Percentiles rank a stretch among this genome's conserved stretches.
phyloP scores from a whole-genome alignment of 2,797 vertebrate genomes.

The Leuciscus waleckii region DNA sequence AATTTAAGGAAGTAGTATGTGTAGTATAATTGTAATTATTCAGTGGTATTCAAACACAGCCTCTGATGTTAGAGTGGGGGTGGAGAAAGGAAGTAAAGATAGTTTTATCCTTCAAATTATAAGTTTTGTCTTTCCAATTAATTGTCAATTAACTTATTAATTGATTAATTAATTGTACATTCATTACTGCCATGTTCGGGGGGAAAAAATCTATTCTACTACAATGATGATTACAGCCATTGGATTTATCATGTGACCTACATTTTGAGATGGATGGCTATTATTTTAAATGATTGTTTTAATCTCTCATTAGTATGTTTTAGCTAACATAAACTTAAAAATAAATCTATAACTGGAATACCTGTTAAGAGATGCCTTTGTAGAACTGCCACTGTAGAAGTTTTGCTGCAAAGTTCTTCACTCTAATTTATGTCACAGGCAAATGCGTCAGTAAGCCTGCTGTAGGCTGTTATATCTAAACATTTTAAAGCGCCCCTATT shows the following conservation, averaged over 20 bases:
- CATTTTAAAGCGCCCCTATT: background rate
- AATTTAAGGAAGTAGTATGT: background rate
- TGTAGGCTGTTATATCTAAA: background rate
- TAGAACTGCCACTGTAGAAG: background rate
- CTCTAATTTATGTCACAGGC: background rate
- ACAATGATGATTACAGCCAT: constrained; percentile 67
- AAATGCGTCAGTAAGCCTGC: background rate
- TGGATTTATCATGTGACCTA: constrained; percentile 75
- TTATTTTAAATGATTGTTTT: constrained; percentile 45
- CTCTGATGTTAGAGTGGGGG: background rate
- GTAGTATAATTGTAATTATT: background rate
- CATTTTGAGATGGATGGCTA: constrained; percentile 55
- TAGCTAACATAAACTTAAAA: background rate
- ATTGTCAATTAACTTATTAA: background rate
- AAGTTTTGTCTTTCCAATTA: background rate
- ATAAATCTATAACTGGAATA: background rate
- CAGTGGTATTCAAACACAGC: background rate
- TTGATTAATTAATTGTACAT: background rate
- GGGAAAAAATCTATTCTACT: background rate
- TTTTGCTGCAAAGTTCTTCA: constrained; percentile 7
- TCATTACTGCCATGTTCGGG: background rate
- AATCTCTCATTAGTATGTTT: constrained; percentile 44
- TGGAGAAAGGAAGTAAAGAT: constrained; percentile 1
- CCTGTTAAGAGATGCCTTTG: background rate
- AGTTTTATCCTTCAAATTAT: background rate